Base-by-base conservation (phyloP, 2,888 invertebrate species). In the Lithophane socia region DNA sequence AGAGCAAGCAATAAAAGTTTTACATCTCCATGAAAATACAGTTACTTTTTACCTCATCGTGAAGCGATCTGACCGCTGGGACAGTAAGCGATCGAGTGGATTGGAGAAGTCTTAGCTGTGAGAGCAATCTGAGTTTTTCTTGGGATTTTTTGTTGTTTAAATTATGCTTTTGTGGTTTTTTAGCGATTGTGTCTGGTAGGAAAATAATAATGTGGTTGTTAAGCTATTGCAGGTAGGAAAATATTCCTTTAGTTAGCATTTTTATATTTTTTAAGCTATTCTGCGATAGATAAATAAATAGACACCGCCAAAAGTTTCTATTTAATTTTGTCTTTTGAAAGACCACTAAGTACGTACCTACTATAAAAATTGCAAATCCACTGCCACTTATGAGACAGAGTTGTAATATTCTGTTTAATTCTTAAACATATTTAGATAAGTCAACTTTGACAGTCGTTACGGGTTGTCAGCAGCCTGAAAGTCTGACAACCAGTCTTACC, bases 1-100 rank as follows among this genome's bases (percentile, higher is more conserved):
- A 75, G 73, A 74, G 63, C 54, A 29, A 37, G 29, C 63, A 73
- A 75, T 84, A 86, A 84, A 83, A 86, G 65, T 83, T 84, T 86
- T 79, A 86, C 54, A 69, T 72, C 72, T 56, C 84, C 72, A 72
- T 83, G 74, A 75, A 74, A 83, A 78, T 66, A 76, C 75, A 65
- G 37, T 76, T 58, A 60, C 65, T 66, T 86, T 75, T 63, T 74
- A 86, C 80, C 60, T 72, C 44, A 54, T 52, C 63, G 54, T 24
- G 69, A 64, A 75, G n/a, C 72, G 21, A 79, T 79, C 72, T 79
- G 65, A 78, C 86, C 84, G 49, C 72, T 52, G 83, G 83, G 83
- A 72, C 49, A 42, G 56, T 9, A 21, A 2, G 29, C 69, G 56
- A 82, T 82, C 52, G 64, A 82, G 56, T 82, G 68, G 71, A 82